These are phyloP conservation scores for Pogonognathellus flavescens DNA, from an alignment of 1,140 invertebrate species.

Conservation along the genomic window DNA sequence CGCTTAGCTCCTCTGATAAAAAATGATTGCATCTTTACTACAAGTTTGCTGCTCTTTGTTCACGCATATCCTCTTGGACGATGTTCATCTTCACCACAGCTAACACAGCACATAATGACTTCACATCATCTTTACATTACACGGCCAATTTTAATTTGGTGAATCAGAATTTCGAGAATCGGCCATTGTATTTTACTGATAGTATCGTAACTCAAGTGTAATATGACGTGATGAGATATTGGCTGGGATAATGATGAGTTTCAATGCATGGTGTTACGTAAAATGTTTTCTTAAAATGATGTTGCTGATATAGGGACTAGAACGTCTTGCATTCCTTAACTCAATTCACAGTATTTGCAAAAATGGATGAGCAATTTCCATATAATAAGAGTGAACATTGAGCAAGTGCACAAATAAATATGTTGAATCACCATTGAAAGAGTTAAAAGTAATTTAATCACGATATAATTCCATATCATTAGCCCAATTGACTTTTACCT, in stretches of 20 bases:
- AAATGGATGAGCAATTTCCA: neutral
- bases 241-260: neutral
- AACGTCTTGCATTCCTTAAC: too few species aligned
- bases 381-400: too few species aligned
- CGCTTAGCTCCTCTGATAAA: neutral
- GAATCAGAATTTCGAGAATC: constrained; percentile 30
- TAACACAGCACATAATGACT: constrained; percentile 9
- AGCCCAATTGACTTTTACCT: too few species aligned
- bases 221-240: neutral
- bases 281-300: too few species aligned
- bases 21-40: constrained; percentile 3
- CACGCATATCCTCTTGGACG: constrained; percentile 5
- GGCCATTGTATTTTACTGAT: neutral
- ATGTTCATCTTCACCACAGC: constrained; percentile 11
- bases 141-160: constrained; percentile 17
- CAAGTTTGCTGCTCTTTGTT: constrained; percentile 38
- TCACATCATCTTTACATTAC: constrained; percentile 39
- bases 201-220: constrained; percentile 12
- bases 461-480: too few species aligned
- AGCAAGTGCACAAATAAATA: too few species aligned
- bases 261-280: too few species aligned
- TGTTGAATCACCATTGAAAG: too few species aligned
- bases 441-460: too few species aligned
- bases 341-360: neutral
- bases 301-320: too few species aligned